A percentile compares a stretch with the other conserved stretches of the same genome.
Evolutionary conservation across 2,113 vertebrate genomes (phyloP).

Genomic region (Neoarius graeffei): DNA sequence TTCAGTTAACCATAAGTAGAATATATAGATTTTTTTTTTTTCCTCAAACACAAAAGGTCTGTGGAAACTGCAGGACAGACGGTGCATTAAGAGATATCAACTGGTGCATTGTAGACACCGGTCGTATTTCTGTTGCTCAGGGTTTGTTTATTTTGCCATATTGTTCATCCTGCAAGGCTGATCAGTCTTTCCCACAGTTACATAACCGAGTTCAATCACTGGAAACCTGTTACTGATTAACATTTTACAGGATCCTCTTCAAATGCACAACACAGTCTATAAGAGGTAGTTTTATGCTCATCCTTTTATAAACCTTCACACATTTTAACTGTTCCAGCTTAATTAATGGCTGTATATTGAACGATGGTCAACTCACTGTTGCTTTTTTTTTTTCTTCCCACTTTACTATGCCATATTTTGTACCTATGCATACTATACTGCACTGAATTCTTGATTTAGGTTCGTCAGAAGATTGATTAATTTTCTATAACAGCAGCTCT

Average conservation of each 20-base stretch:
- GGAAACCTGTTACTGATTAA: conserved; percentile 45
- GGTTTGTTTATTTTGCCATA: background rate
- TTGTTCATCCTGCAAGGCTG: background rate
- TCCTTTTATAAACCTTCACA: background rate
- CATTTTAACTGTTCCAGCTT: background rate
- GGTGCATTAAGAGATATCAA: background rate
- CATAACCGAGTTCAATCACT: conserved; percentile 46
- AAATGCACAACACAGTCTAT: background rate
- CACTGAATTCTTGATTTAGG: background rate
- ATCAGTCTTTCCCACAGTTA: conserved; percentile 15
- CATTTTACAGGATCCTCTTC: background rate
- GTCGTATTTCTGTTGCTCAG: background rate
- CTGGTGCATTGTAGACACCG: background rate
- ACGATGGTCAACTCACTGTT: background rate
- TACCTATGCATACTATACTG: background rate
- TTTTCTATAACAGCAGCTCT: background rate
- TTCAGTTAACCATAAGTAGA: background rate
- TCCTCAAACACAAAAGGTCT: background rate
- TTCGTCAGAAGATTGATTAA: background rate
- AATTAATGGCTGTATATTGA: background rate
- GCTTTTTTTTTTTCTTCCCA: background rate
- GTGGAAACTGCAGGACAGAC: background rate
- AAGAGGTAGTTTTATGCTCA: background rate
- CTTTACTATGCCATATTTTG: background rate
- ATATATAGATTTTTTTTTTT: background rate